phyloP scores from a whole-genome alignment of 1,140 invertebrate species.

The Drosophila sucinea region DNA sequence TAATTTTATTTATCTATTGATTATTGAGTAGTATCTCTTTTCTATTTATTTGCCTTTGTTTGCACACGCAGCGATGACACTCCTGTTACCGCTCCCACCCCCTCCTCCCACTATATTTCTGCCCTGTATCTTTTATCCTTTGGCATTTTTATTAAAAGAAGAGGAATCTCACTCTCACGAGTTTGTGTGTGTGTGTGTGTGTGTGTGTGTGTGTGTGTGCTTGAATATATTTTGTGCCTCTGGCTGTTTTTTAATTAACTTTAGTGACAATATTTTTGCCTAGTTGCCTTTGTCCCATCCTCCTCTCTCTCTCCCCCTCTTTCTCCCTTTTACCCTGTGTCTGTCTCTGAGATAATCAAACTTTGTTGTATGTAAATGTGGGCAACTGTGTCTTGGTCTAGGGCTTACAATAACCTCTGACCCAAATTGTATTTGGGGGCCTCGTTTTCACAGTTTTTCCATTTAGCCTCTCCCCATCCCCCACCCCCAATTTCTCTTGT shows the following conservation, averaged over 20 bases:
- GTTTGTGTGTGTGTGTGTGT: constrained; percentile 25
- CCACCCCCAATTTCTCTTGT: not conserved
- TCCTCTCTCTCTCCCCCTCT: not conserved
- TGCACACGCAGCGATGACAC: constrained; percentile 74
- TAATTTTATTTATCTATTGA: constrained; percentile 82
- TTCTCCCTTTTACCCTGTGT: not conserved
- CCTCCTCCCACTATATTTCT: not conserved
- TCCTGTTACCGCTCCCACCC: constrained; percentile 25
- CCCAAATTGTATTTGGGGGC: constrained; percentile 41
- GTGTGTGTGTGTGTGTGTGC: constrained; percentile 26
- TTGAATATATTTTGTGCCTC: constrained; percentile 60
- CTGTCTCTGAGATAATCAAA: constrained; percentile 69
- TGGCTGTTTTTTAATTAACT: constrained; percentile 81
- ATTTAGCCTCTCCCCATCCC: constrained; percentile 7
- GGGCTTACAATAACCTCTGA: constrained; percentile 49
- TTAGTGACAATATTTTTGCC: constrained; percentile 78
- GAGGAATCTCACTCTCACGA: constrained; percentile 47
- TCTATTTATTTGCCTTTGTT: constrained; percentile 82
- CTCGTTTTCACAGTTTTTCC: constrained; percentile 12
- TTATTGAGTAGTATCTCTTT: constrained; percentile 82
- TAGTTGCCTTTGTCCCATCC: constrained; percentile 29
- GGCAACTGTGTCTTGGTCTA: constrained; percentile 41
- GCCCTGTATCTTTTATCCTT: constrained; percentile 24
- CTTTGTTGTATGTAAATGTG: constrained; percentile 68
- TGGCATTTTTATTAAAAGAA: constrained; percentile 71